Base-by-base conservation (phyloP, 2,888 invertebrate genomes). In the Apoda limacodes region DNA sequence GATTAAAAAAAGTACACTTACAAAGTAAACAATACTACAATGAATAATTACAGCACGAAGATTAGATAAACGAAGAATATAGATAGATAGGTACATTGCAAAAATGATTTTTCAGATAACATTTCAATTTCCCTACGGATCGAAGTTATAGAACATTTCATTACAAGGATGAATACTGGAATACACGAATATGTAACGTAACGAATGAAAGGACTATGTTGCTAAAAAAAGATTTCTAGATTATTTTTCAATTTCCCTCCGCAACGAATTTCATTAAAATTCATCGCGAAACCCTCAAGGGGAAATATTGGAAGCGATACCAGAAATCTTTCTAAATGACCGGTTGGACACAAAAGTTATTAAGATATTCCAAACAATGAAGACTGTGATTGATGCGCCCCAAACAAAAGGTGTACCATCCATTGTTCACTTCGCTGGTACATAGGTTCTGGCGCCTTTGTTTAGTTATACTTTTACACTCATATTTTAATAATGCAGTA, bases 331-430 rank as follows among this genome's bases (percentile, higher is more conserved):
- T 75, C 75, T 68, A 72, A 75, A 68, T 71, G 75, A 74, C 72
- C 75, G 70, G 60, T 57, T 62, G 59, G 50, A 52, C 55, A 75
- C 64, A 78, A 76, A 71, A 71, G 60, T 71, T 78, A 76, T 76
- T 76, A 78, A 76, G 76, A 76, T 70, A 75, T 63, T 50, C 55
- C 70, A 68, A 69, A 76, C 78, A 78, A 76, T 60, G 66, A 49
- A 46, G 31, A 45, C 33, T 31, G 50, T 76, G 78, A 80, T 80
- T 74, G 78, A 80, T 80, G 78, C 55, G 53, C 48, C 49, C 52
- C 48, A 63, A 67, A 80, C 78, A 76, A 78, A 71, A 64, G 67
- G 54, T 53, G 50, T 51, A 52, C 41, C 45, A 36, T 46, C 50
- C 56, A 64, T 74, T 72, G 72, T 72, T 68, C 57, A 45, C 31